Evolutionary conservation across 1,140 invertebrate genomes (phyloP).

Genomic region (Triops cancriformis): DNA sequence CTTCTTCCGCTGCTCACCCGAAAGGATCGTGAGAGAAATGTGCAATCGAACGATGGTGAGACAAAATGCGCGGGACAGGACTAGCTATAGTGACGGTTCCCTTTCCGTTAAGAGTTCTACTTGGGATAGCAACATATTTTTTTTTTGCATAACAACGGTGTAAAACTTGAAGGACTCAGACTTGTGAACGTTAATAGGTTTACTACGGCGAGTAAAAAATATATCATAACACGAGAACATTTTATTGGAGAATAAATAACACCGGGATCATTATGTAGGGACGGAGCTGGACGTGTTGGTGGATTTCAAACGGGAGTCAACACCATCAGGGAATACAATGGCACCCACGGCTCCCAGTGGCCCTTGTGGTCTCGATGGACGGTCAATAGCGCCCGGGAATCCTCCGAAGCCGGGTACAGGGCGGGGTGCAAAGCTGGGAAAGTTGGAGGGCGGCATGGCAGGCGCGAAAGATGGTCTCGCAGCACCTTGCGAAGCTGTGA

Average conservation of each 20-base stretch:
- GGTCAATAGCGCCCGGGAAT: not conserved
- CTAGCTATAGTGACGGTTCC: not conserved
- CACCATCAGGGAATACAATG: conserved; percentile 1
- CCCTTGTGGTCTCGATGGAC: not conserved
- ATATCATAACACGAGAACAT: not conserved
- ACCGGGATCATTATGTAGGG: not conserved
- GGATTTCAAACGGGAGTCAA: not conserved
- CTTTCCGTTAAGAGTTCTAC: not conserved
- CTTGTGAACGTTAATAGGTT: not conserved
- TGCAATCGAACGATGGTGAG: not conserved
- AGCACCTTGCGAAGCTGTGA: not conserved
- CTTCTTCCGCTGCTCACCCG: not conserved
- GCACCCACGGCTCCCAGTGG: not conserved
- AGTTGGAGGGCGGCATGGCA: not conserved
- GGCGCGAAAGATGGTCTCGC: not conserved
- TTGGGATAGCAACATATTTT: too few species aligned
- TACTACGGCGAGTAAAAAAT: not conserved
- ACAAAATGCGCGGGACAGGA: not conserved
- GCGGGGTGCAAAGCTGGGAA: not conserved
- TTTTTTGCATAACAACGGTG: too few species aligned
- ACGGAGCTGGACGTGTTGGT: not conserved
- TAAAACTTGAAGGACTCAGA: too few species aligned
- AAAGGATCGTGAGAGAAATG: not conserved
- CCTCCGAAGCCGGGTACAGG: not conserved
- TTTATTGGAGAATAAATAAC: not conserved